phyloP scores from a whole-genome alignment of 2,797 vertebrate species.

The Sebastes trivittatus region DNA sequence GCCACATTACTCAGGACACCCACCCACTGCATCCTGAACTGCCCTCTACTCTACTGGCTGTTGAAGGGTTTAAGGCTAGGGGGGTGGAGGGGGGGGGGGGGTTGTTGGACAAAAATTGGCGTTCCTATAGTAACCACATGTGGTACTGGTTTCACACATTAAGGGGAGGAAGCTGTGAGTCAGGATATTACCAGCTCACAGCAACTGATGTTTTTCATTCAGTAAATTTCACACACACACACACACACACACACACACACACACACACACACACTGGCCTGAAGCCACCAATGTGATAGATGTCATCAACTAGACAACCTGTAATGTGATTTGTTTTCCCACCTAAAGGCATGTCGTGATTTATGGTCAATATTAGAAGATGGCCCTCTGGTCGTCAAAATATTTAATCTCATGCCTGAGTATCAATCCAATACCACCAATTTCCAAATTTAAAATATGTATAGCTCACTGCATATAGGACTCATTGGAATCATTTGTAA shows the following conservation, averaged over 20 bases:
- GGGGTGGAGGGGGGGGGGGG: neutral
- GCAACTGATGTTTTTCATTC: conserved; percentile 31
- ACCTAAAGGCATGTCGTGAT: neutral
- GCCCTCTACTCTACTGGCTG: neutral
- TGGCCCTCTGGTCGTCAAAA: neutral
- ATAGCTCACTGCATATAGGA: neutral
- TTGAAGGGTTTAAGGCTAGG: neutral
- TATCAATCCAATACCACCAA: neutral
- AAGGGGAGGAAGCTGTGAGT: conserved; percentile 4
- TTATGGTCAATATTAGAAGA: neutral
- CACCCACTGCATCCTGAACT: neutral
- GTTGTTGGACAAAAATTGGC: conserved; percentile 24
- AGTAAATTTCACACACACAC: conserved; percentile 3
- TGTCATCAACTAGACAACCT: neutral
- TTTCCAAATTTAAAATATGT: neutral
- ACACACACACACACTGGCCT: neutral
- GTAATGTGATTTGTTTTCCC: neutral
- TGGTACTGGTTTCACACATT: conserved; percentile 20
- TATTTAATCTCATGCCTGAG: neutral
- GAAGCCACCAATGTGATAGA: neutral
- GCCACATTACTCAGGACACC: neutral
- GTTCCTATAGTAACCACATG: conserved; percentile 58
- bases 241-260: neutral
- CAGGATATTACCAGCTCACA: conserved; percentile 12
- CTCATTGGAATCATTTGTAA: neutral